phyloP scores from a whole-genome alignment of 2,888 invertebrate species.

The Neria commutata region DNA sequence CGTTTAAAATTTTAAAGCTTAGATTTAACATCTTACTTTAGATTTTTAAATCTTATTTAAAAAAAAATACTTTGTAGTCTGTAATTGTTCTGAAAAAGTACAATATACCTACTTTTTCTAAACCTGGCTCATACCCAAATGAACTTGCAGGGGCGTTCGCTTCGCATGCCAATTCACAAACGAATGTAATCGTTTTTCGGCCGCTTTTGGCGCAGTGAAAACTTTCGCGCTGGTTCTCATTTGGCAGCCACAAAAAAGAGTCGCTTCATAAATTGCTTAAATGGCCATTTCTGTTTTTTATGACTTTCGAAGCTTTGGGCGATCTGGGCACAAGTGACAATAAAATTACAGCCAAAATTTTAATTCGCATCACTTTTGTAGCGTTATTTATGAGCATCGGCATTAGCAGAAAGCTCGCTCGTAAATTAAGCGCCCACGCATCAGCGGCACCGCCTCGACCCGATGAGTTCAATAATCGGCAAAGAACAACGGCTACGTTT shows the following conservation, averaged over 20 bases:
- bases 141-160: not conserved
- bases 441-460: too few species aligned
- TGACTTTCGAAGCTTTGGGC: not conserved
- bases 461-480: too few species aligned
- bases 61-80: too few species aligned
- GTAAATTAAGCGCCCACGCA: too few species aligned
- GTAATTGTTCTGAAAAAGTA: too few species aligned
- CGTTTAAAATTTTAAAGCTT: too few species aligned
- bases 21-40: too few species aligned
- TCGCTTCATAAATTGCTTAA: conserved; percentile 4
- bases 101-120: too few species aligned
- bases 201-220: conserved; percentile 11
- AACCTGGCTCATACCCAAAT: too few species aligned
- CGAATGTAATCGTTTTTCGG: conserved; percentile 3
- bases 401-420: not conserved
- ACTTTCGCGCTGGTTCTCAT: too few species aligned
- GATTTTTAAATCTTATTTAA: too few species aligned
- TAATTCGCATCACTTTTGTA: not conserved
- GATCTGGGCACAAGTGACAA: not conserved
- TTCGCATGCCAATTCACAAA: not conserved
- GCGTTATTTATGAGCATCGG: not conserved
- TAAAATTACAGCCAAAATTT: conserved; percentile 8
- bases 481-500: too few species aligned
- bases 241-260: not conserved
- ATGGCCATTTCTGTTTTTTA: not conserved